Conservation (phyloP, 2,888 invertebrate species). For the Endomychus coccineus region DNA sequence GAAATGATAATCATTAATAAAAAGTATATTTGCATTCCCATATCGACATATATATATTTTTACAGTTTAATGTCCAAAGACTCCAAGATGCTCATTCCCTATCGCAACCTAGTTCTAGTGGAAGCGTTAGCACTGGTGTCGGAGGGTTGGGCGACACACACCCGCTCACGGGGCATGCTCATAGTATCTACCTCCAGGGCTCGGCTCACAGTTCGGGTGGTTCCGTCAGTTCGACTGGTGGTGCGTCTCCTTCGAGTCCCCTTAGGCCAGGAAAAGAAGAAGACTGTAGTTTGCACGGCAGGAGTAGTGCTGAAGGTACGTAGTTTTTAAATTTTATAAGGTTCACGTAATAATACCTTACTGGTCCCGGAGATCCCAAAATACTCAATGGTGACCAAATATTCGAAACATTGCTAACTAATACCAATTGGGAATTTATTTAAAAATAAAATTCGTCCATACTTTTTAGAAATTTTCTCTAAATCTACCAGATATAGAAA, state of each 20-base stretch:
- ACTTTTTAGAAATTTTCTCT: too few relatives aligned
- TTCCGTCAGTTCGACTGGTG: constrained; percentile 44
- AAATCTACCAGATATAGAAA: too few relatives aligned
- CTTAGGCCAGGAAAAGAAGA: constrained; percentile 55
- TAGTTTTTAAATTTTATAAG: too few relatives aligned
- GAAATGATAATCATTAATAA: too few relatives aligned
- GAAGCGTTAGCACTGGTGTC: constrained; percentile 38
- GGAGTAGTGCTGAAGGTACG: constrained; percentile 54
- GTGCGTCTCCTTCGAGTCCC: constrained; percentile 43
- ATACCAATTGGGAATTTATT: too few relatives aligned
- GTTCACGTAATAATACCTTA: too few relatives aligned
- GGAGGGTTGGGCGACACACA: constrained; percentile 31
- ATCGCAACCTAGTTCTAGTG: constrained; percentile 32
- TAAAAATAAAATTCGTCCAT: too few relatives aligned
- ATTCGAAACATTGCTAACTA: too few relatives aligned
- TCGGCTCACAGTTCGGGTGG: constrained; percentile 42
- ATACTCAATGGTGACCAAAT: too few relatives aligned
- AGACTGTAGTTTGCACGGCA: constrained; percentile 53
- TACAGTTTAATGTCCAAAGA: constrained; percentile 47
- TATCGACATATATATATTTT: too few relatives aligned
- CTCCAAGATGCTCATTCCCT: constrained; percentile 40
- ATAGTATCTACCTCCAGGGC: constrained; percentile 38
- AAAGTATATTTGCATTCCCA: too few relatives aligned
- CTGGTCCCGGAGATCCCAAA: too few relatives aligned
- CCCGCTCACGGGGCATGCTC: constrained; percentile 36